A percentile compares a stretch with the other conserved stretches of the same genome.
Evolutionary conservation across 2,888 invertebrate genomes (phyloP).

Genomic region (Luperina testacea): DNA sequence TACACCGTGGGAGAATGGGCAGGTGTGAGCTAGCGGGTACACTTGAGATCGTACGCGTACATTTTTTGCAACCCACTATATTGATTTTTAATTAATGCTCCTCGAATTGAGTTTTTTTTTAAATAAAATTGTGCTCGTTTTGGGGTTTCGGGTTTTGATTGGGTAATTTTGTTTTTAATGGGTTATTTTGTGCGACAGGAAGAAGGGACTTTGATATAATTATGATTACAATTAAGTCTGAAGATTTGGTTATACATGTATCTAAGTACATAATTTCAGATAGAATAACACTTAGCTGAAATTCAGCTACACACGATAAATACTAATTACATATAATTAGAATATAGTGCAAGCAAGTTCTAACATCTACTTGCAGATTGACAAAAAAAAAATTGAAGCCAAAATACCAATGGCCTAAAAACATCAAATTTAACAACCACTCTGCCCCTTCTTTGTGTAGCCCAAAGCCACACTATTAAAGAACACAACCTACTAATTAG

Average conservation of each 20-base stretch:
- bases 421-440: not conserved
- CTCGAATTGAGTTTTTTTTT: slow-evolving; percentile 64
- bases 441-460: slow-evolving; percentile 6
- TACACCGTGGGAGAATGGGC: slow-evolving; percentile 87
- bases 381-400: not conserved
- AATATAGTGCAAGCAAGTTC: not conserved
- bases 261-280: not conserved
- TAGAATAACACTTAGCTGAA: not conserved
- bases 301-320: not conserved
- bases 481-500: slow-evolving; percentile 44
- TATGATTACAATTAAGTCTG: slow-evolving; percentile 1
- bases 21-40: slow-evolving; percentile 79
- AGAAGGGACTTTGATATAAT: slow-evolving; percentile 22
- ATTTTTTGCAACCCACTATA: slow-evolving; percentile 78
- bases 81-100: slow-evolving; percentile 85
- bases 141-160: slow-evolving; percentile 57
- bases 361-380: not conserved
- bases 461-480: slow-evolving; percentile 21
- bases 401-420: not conserved
- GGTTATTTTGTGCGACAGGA: slow-evolving; percentile 46
- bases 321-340: not conserved
- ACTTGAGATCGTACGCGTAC: slow-evolving; percentile 70
- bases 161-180: slow-evolving; percentile 54
- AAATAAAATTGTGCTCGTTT: slow-evolving; percentile 54
- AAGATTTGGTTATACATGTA: not conserved